phyloP scores from a whole-genome alignment of 2,888 invertebrate species.

The Formica aserva region DNA sequence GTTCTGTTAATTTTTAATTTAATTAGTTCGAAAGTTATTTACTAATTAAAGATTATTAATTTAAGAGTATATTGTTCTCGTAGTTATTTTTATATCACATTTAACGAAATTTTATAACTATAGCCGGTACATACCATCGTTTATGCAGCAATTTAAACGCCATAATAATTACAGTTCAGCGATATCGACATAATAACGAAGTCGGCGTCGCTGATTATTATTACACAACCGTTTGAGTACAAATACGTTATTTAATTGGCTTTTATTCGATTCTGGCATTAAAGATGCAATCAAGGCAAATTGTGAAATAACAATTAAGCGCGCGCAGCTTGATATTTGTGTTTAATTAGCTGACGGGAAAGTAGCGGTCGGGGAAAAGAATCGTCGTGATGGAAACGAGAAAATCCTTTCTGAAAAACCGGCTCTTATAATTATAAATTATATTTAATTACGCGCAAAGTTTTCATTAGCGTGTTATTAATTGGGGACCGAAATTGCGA shows the following conservation, averaged over 20 bases:
- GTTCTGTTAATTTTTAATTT: background rate
- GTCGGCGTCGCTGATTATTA: background rate
- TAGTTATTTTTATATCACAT: background rate
- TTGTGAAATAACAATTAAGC: slow-evolving; percentile 25
- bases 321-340: slow-evolving; percentile 11
- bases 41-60: background rate
- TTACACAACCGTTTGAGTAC: background rate
- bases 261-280: slow-evolving; percentile 6
- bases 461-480: slow-evolving; percentile 17
- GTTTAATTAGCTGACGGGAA: slow-evolving; percentile 22
- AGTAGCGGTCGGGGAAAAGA: background rate
- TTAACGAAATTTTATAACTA: background rate
- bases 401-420: background rate
- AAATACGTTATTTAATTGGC: slow-evolving; percentile 26
- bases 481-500: slow-evolving; percentile 8
- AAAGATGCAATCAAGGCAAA: slow-evolving; percentile 28
- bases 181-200: slow-evolving; percentile 11
- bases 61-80: background rate
- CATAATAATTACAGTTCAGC: background rate
- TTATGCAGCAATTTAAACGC: background rate
- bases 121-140: background rate
- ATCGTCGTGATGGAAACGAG: background rate
- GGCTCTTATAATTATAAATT: slow-evolving; percentile 32
- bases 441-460: slow-evolving; percentile 32
- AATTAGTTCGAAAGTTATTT: background rate